Evolutionary conservation across 2,888 invertebrate species (phyloP).

Genomic region (Fragum whitleyi): DNA sequence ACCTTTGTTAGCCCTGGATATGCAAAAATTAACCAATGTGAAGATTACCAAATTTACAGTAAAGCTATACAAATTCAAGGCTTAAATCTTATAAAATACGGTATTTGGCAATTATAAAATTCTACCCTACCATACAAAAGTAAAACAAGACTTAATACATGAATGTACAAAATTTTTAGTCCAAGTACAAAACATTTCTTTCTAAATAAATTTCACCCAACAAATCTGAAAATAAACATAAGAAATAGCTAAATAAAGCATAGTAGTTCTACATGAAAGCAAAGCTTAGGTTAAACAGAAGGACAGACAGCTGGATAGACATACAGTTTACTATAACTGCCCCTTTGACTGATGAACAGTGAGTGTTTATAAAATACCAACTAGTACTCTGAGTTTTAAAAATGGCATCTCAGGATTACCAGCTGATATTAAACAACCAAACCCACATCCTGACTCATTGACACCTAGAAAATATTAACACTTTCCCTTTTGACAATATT

Average conservation of each 20-base stretch:
- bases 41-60: too few species aligned
- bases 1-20: too few species aligned
- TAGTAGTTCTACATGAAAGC: not conserved
- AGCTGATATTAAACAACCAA: constrained; percentile 96
- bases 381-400: constrained; percentile 79
- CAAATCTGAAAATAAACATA: too few species aligned
- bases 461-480: constrained; percentile 4
- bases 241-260: not conserved
- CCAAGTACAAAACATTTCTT: too few species aligned
- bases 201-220: too few species aligned
- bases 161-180: too few species aligned
- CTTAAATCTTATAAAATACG: too few species aligned
- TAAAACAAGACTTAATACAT: too few species aligned
- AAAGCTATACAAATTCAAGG: too few species aligned
- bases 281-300: constrained; percentile 26
- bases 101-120: too few species aligned
- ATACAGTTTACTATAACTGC: constrained; percentile 59
- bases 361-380: constrained; percentile 81
- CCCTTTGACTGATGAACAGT: constrained; percentile 60
- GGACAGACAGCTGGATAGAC: constrained; percentile 27
- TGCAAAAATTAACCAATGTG: too few species aligned
- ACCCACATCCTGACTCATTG: constrained; percentile 57
- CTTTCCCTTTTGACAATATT: not conserved
- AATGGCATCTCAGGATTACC: constrained; percentile 91
- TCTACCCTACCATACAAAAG: too few species aligned